phyloP scores from a whole-genome alignment of 30 jellyfish, hydroid and myxozoan genomes.

The Chrysaora quinquecirrha region DNA sequence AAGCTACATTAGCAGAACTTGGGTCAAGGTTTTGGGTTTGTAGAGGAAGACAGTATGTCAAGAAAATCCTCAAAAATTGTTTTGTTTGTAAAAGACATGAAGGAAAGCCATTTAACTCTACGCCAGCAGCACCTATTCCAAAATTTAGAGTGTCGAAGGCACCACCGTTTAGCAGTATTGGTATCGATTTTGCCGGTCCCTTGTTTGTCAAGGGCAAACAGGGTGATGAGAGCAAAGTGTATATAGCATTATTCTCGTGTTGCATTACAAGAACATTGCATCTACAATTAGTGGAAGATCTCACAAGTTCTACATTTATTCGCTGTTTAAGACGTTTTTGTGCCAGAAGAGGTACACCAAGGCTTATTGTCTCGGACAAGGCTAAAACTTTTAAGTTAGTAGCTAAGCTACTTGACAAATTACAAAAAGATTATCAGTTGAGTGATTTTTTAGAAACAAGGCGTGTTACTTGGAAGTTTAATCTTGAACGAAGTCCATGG shows the following conservation, averaged over 20 bases:
- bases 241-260: slow-evolving; percentile 9
- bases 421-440: background rate
- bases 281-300: background rate
- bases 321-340: slow-evolving; percentile 22
- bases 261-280: slow-evolving; percentile 21
- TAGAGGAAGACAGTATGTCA: slow-evolving; percentile 56
- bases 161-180: slow-evolving; percentile 26
- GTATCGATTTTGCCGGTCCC: slow-evolving; percentile 37
- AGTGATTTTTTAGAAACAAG: background rate
- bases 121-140: slow-evolving; percentile 41
- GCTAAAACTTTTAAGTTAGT: slow-evolving; percentile 39
- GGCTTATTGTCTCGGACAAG: slow-evolving; percentile 16
- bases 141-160: slow-evolving; percentile 14
- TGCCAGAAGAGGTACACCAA: slow-evolving; percentile 44
- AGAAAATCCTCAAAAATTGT: slow-evolving; percentile 32
- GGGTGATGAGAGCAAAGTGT: slow-evolving; percentile 6
- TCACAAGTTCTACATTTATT: background rate
- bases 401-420: background rate
- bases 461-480: slow-evolving; percentile 38
- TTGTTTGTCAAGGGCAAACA: background rate
- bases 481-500: slow-evolving; percentile 43
- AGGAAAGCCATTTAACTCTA: slow-evolving; percentile 25
- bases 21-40: slow-evolving; percentile 54
- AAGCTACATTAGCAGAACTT: slow-evolving; percentile 57
- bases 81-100: slow-evolving; percentile 15